A percentile compares a stretch with the other conserved stretches of the same genome.
Evolutionary conservation across 2,888 invertebrate species (phyloP).

Genomic region (Yponomeuta evonymella): DNA sequence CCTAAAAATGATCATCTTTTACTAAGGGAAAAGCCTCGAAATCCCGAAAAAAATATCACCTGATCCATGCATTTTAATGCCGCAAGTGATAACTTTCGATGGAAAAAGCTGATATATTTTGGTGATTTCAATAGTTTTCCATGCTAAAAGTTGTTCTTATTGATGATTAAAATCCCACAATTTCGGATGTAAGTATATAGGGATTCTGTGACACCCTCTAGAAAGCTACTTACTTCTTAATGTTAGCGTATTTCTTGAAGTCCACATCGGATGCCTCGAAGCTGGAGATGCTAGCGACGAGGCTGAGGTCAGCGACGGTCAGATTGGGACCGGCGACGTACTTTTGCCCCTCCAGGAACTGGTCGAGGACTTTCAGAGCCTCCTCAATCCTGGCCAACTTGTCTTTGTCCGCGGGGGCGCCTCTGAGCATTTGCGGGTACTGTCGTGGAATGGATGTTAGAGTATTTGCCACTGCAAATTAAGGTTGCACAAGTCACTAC

Average conservation of each 20-base stretch:
- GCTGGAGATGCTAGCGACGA: slow-evolving; percentile 82
- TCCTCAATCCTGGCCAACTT: slow-evolving; percentile 82
- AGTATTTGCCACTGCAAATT: background rate
- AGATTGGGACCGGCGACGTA: slow-evolving; percentile 83
- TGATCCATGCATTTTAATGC: too few relatives aligned
- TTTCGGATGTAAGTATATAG: too few relatives aligned
- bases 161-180: too few relatives aligned
- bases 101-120: too few relatives aligned
- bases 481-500: too few relatives aligned
- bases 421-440: slow-evolving; percentile 79
- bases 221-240: slow-evolving; percentile 58
- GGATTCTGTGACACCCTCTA: too few relatives aligned
- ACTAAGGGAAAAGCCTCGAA: too few relatives aligned
- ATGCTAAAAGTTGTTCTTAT: too few relatives aligned
- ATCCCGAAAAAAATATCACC: too few relatives aligned
- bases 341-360: slow-evolving; percentile 81
- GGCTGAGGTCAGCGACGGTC: slow-evolving; percentile 85
- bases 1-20: too few relatives aligned
- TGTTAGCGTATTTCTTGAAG: slow-evolving; percentile 80
- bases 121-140: too few relatives aligned
- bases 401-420: slow-evolving; percentile 78
- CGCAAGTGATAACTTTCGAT: too few relatives aligned
- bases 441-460: slow-evolving; percentile 28
- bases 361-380: slow-evolving; percentile 81
- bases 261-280: slow-evolving; percentile 81